Conservation (phyloP, 2,888 invertebrate species). For the Drosophila nigricruria region DNA sequence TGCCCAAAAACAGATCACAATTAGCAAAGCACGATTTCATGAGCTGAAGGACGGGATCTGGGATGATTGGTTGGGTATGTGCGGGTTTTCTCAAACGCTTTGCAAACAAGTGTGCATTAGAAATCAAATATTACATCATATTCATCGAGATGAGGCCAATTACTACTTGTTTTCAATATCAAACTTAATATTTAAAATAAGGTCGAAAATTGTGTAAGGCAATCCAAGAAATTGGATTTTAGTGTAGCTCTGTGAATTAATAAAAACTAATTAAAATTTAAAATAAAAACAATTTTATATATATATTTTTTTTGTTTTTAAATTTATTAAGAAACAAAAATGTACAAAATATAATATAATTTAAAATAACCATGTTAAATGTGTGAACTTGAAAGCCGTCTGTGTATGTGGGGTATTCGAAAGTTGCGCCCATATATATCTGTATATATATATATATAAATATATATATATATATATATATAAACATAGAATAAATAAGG, state of each 20-base stretch:
- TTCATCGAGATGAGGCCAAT: slow-evolving; percentile 60
- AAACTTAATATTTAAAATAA: background rate
- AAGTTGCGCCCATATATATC: slow-evolving; percentile 38
- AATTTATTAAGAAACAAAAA: slow-evolving; percentile 47
- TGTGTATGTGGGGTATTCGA: slow-evolving; percentile 50
- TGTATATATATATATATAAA: slow-evolving; percentile 8
- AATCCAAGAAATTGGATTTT: slow-evolving; percentile 9
- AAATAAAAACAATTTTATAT: slow-evolving; percentile 36
- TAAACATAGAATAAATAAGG: background rate
- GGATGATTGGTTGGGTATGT: slow-evolving; percentile 67
- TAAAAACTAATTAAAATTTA: slow-evolving; percentile 15
- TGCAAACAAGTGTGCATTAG: slow-evolving; percentile 77
- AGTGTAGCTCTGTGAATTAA: slow-evolving; percentile 13
- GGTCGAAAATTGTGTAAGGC: slow-evolving; percentile 5
- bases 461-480: background rate
- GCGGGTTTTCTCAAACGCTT: slow-evolving; percentile 75
- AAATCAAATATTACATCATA: slow-evolving; percentile 56
- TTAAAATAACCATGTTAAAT: slow-evolving; percentile 32
- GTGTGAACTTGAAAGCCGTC: slow-evolving; percentile 62
- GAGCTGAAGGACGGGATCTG: slow-evolving; percentile 33
- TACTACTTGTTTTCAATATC: slow-evolving; percentile 38
- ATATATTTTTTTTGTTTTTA: slow-evolving; percentile 14
- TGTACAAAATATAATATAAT: slow-evolving; percentile 12
- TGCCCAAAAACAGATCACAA: slow-evolving; percentile 4
- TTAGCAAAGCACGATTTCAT: slow-evolving; percentile 32